Percentiles rank a stretch among this genome's conserved stretches.
Conservation (phyloP, 2,113 vertebrate genomes). For the Sinocyclocheilus anshuiensis region DNA sequence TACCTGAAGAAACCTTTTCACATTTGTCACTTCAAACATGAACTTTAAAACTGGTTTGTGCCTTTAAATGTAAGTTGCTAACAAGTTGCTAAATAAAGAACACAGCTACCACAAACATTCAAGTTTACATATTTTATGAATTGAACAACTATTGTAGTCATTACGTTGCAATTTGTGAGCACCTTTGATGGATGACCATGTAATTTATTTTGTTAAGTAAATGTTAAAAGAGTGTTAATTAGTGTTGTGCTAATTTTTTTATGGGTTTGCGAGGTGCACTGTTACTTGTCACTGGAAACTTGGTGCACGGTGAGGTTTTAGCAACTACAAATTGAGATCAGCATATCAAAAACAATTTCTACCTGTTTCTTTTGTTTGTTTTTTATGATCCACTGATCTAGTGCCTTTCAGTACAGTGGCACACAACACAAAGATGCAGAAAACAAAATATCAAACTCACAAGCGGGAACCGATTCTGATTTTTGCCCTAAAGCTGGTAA, state of each 20-base stretch:
- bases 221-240: not conserved
- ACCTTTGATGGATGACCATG: not conserved
- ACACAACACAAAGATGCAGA: not conserved
- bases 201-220: not conserved
- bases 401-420: not conserved
- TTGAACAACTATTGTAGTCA: not conserved
- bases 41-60: too few species aligned
- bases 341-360: not conserved
- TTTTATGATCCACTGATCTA: too few species aligned
- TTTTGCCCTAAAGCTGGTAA: not conserved
- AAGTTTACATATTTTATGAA: not conserved
- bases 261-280: not conserved
- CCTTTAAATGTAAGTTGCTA: not conserved
- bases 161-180: not conserved
- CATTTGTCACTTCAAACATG: not conserved
- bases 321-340: not conserved
- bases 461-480: not conserved
- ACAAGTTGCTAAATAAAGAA: not conserved
- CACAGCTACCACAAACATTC: not conserved
- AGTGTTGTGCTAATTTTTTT: not conserved
- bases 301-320: not conserved
- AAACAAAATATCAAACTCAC: not conserved
- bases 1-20: not conserved
- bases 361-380: too few species aligned
- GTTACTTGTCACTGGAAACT: not conserved